These are phyloP conservation scores for Drosophila anomelani DNA, from an alignment of 2,888 invertebrate genomes.

Conservation along the genomic window DNA sequence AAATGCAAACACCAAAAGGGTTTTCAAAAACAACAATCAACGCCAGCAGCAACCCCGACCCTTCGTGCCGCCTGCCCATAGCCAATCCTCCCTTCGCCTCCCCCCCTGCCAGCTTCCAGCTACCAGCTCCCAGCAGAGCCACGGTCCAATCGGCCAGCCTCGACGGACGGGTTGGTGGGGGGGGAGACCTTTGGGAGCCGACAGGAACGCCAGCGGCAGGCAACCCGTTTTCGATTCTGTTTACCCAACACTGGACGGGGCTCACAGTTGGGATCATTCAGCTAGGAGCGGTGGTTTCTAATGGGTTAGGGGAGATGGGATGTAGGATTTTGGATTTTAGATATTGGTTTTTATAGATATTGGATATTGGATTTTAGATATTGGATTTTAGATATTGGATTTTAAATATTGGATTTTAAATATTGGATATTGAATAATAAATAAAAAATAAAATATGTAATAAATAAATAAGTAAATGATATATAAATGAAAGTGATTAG, in stretches of 20 bases:
- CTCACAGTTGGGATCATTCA: slow-evolving; percentile 35
- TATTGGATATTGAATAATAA: not conserved
- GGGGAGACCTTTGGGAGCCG: slow-evolving; percentile 1
- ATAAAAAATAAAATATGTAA: too few species aligned
- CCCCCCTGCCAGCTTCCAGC: slow-evolving; percentile 24
- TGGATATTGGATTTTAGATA: not conserved
- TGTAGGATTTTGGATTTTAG: not conserved
- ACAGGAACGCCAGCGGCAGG: slow-evolving; percentile 53
- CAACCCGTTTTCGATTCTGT: slow-evolving; percentile 76
- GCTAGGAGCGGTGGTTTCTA: slow-evolving; percentile 7
- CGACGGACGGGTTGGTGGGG: not conserved
- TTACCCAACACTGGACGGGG: slow-evolving; percentile 47
- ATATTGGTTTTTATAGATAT: not conserved
- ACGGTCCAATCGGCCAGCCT: slow-evolving; percentile 17
- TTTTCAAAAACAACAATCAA: slow-evolving; percentile 61
- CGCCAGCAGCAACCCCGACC: slow-evolving; percentile 46
- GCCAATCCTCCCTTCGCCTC: slow-evolving; percentile 1
- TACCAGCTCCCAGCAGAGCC: slow-evolving; percentile 3
- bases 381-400: not conserved
- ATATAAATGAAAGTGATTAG: too few species aligned
- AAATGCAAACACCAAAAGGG: slow-evolving; percentile 77
- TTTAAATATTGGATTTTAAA: not conserved
- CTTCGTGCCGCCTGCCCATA: slow-evolving; percentile 16
- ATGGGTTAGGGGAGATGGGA: too few species aligned
- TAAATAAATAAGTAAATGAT: too few species aligned